Base-by-base conservation (phyloP, 1,140 invertebrate species). In the Aricia agestis region DNA sequence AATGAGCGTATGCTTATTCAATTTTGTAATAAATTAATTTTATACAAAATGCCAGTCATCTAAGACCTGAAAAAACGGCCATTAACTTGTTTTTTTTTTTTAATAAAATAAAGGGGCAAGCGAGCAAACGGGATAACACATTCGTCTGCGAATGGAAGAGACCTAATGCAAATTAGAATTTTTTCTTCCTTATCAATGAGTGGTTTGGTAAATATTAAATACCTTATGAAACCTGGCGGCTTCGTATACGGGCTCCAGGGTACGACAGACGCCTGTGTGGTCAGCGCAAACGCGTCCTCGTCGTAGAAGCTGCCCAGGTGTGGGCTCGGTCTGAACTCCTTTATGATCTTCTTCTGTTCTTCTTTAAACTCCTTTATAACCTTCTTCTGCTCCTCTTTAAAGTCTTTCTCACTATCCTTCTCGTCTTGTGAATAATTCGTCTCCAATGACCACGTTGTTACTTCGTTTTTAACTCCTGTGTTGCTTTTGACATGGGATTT, bases 261-360 rank as follows among this genome's bases (percentile, higher is more conserved):
- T 13, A 65, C 67, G 18, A 70, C 42, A 25, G 66, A 66, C 19
- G 67, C 32, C 65, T 75, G 72, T 13, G 74, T 76, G 3, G 75
- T 70, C 41, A 78, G 11, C 17, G 73, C 67, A n/a, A 79, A 76
- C 57, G 73, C 73, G n/a, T 85, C 79, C 58, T 82, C 82, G 66
- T 84, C 84, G 63, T 83, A 79, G 70, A 82, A 87, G 57, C 72
- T 83, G 11, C 78, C 84, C 31, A 91, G 71, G 67, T 81, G 84
- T 45, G 82, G 84, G 75, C 88, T 91, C 6, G 88, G 85, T 57
- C 79, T 88, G 42, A 89, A 91, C 13, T 86, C 81, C 52, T 82
- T 80, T 25, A 69, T 19, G 36, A 72, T 76, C 25, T 76, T 78
- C 31, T 73, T 72, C 73, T 72, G 19, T 66, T 71, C 41, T 66